Conservation (phyloP, 2,113 vertebrate species). For the Perca flavescens region DNA sequence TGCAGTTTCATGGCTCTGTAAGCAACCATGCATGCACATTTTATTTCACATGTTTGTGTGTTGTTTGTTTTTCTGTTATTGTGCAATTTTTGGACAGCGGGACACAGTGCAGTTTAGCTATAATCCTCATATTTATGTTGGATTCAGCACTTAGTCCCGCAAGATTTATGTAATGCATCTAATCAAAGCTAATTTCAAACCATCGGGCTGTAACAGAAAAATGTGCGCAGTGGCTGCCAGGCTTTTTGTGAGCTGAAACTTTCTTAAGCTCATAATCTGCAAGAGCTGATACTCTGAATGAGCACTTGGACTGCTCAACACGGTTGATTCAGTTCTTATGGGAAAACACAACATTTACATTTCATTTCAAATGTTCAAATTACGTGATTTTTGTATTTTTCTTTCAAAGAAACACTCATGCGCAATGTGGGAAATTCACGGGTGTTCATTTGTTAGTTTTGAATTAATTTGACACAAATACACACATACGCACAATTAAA, state of each 20-base stretch:
- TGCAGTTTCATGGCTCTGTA: slow-evolving; percentile 42
- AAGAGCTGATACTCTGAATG: slow-evolving; percentile 62
- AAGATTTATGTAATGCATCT: slow-evolving; percentile 72
- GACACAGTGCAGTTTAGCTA: slow-evolving; percentile 44
- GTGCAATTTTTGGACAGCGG: slow-evolving; percentile 55
- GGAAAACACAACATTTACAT: slow-evolving; percentile 29
- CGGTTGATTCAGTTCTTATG: slow-evolving; percentile 1
- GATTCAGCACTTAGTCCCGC: slow-evolving; percentile 68
- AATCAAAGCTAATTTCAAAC: slow-evolving; percentile 71
- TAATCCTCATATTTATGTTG: slow-evolving; percentile 78
- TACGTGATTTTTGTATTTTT: background rate
- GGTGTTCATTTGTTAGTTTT: background rate
- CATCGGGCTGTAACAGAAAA: slow-evolving; percentile 55
- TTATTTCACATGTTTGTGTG: background rate
- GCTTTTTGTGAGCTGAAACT: slow-evolving; percentile 65
- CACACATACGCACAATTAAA: slow-evolving; percentile 9
- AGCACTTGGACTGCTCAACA: slow-evolving; percentile 49
- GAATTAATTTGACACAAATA: slow-evolving; percentile 17
- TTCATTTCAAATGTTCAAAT: slow-evolving; percentile 10
- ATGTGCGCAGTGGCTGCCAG: slow-evolving; percentile 53
- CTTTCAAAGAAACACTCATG: background rate
- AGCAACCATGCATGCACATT: slow-evolving; percentile 37
- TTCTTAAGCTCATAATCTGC: slow-evolving; percentile 69
- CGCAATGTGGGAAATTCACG: slow-evolving; percentile 5
- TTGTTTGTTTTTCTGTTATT: slow-evolving; percentile 24